Conservation (phyloP, 2,113 vertebrate species). For the Brachionichthys hirsutus region DNA sequence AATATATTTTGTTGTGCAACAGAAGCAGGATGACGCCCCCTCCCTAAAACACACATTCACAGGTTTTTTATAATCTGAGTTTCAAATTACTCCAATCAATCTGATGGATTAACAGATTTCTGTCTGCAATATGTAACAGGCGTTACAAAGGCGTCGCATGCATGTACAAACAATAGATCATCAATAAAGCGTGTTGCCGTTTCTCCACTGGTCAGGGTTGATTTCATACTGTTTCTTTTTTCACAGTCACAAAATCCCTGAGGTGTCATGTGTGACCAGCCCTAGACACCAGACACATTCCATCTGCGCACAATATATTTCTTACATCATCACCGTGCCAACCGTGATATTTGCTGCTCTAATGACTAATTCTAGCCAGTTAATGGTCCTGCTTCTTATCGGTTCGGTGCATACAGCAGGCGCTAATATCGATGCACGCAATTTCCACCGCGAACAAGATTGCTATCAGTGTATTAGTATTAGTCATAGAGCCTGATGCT, state of each 20-base stretch:
- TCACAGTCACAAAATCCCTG: too few relatives aligned
- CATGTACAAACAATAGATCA: too few relatives aligned
- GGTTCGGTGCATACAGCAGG: conserved; percentile 30
- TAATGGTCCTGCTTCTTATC: conserved; percentile 56
- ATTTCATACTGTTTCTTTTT: too few relatives aligned
- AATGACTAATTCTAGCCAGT: conserved; percentile 46
- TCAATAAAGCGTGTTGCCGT: too few relatives aligned
- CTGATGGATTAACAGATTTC: too few relatives aligned
- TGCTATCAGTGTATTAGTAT: conserved; percentile 40
- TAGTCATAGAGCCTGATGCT: conserved; percentile 59
- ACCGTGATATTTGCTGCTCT: conserved; percentile 54
- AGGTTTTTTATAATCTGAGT: background rate
- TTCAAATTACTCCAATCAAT: background rate
- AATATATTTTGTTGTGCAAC: background rate
- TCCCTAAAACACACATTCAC: background rate
- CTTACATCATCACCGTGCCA: conserved; percentile 32
- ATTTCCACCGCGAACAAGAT: conserved; percentile 62
- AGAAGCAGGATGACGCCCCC: background rate
- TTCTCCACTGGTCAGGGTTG: too few relatives aligned
- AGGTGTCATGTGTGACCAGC: too few relatives aligned
- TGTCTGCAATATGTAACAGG: too few relatives aligned
- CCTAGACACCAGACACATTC: too few relatives aligned
- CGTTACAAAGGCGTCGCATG: too few relatives aligned
- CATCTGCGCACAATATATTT: too few relatives aligned
- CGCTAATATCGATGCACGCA: conserved; percentile 54